Conservation (phyloP, 1,140 invertebrate species). For the Phenacoccus solenopsis region DNA sequence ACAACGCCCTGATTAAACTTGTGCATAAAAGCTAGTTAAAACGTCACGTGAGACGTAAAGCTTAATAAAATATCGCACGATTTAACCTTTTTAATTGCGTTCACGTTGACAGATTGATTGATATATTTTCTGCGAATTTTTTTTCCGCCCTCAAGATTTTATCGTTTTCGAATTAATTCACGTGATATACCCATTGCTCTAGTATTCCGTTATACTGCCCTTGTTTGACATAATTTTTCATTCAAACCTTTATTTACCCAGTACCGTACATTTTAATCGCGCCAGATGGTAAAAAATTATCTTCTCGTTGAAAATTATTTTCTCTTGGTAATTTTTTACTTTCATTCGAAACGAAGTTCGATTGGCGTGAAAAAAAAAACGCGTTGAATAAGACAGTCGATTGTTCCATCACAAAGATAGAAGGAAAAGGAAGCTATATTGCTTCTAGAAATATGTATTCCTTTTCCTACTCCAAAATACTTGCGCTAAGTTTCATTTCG, state of each 20-base stretch:
- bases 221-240: neutral
- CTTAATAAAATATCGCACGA: conserved; percentile 6
- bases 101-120: conserved; percentile 16
- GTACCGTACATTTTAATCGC: too few relatives aligned
- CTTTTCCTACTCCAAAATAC: too few relatives aligned
- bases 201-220: neutral
- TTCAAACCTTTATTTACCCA: neutral
- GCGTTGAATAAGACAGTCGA: too few relatives aligned
- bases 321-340: too few relatives aligned
- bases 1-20: conserved; percentile 11
- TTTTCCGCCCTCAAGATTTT: conserved; percentile 26
- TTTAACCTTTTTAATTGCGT: conserved; percentile 14
- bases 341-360: too few relatives aligned
- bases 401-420: too few relatives aligned
- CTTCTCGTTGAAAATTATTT: too few relatives aligned
- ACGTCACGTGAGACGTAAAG: conserved; percentile 6
- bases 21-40: conserved; percentile 13
- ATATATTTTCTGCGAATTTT: conserved; percentile 26
- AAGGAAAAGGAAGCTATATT: too few relatives aligned
- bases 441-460: too few relatives aligned
- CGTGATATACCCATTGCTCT: neutral
- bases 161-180: neutral
- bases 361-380: too few relatives aligned
- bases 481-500: too few relatives aligned
- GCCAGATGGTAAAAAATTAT: too few relatives aligned